Evolutionary conservation across 2,888 invertebrate genomes (phyloP).

Genomic region (Erpobdella octoculata): DNA sequence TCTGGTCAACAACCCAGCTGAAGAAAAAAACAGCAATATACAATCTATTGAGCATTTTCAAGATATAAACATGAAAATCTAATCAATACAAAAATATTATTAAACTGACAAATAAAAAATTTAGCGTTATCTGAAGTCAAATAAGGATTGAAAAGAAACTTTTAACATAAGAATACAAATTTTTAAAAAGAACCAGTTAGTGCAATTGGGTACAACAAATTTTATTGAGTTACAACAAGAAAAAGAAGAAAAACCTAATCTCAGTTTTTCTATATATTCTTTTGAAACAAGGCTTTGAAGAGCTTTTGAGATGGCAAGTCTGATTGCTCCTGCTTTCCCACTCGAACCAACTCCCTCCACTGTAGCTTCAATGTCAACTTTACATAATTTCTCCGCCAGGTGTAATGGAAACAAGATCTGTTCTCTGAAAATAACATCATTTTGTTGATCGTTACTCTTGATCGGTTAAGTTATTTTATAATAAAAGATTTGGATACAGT

Average conservation of each 20-base stretch:
- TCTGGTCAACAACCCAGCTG: conserved; percentile 75
- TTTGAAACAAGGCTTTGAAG: conserved; percentile 72
- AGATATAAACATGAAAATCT: not conserved
- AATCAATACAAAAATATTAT: not conserved
- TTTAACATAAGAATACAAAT: too few species aligned
- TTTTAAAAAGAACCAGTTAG: too few species aligned
- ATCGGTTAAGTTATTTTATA: too few species aligned
- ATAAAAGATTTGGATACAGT: too few species aligned
- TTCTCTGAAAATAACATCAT: conserved; percentile 57
- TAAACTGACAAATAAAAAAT: not conserved
- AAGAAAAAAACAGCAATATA: not conserved
- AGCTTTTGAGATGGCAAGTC: conserved; percentile 66
- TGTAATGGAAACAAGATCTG: conserved; percentile 71
- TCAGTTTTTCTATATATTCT: conserved; percentile 72
- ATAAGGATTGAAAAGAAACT: too few species aligned
- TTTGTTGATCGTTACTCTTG: too few species aligned
- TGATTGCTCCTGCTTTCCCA: conserved; percentile 78
- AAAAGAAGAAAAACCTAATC: too few species aligned
- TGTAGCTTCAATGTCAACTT: conserved; percentile 72
- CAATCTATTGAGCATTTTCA: not conserved
- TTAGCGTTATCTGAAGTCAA: too few species aligned
- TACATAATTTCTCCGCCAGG: conserved; percentile 66
- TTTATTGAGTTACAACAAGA: too few species aligned
- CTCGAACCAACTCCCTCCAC: conserved; percentile 54
- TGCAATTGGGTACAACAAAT: too few species aligned